phyloP scores from a whole-genome alignment of 2,113 vertebrate genomes.

The Zapornia atra region DNA sequence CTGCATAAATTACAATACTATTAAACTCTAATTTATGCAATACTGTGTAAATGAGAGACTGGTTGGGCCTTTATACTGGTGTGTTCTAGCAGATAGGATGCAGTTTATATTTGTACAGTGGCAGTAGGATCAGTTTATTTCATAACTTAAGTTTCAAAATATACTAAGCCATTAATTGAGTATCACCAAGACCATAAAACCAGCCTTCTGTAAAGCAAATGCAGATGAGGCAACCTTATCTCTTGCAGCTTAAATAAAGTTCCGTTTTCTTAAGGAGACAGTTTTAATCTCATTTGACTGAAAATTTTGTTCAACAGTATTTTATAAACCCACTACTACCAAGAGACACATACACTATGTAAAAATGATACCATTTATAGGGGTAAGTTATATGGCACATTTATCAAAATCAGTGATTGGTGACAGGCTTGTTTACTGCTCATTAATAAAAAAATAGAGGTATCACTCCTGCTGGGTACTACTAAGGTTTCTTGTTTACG shows the following conservation, averaged over 20 bases:
- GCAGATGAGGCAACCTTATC: constrained; percentile 45
- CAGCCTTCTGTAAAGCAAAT: neutral
- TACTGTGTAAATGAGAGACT: neutral
- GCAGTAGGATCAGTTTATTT: neutral
- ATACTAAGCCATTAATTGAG: constrained; percentile 30
- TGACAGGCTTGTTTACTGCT: constrained; percentile 61
- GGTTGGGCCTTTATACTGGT: neutral
- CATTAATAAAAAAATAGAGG: constrained; percentile 69
- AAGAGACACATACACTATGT: constrained; percentile 15
- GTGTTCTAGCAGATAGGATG: neutral
- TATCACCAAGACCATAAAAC: constrained; percentile 23
- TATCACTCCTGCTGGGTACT: neutral
- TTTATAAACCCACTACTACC: constrained; percentile 61
- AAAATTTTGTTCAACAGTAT: constrained; percentile 45
- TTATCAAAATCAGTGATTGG: constrained; percentile 53
- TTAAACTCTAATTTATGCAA: neutral
- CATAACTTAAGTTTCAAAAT: constrained; percentile 16
- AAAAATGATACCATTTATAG: neutral
- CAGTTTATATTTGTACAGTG: neutral
- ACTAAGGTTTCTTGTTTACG: constrained; percentile 41
- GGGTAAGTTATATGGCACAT: constrained; percentile 5
- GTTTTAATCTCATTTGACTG: constrained; percentile 62
- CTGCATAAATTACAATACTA: neutral
- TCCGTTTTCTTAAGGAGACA: constrained; percentile 43
- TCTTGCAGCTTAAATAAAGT: constrained; percentile 55